Base-by-base conservation (phyloP, 2,888 invertebrate genomes). In the Neoascia interrupta region DNA sequence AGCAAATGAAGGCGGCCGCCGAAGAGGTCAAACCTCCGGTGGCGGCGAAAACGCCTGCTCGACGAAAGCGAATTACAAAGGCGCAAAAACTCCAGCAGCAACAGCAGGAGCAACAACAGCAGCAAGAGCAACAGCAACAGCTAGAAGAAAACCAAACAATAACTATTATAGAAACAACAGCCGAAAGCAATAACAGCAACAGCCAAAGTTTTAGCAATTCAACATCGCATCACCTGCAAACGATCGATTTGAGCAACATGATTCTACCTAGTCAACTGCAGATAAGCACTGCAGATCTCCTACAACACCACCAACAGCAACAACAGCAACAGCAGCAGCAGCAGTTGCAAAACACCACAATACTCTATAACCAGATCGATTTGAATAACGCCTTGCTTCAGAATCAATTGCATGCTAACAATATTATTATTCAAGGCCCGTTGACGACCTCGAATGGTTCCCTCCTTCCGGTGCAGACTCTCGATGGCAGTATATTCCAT, bases 361-460 rank as follows among this genome's bases (percentile, higher is more conserved):
- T 87, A 69, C 87, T 87, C 56, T 87, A 88, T 0, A 87, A 87
- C 75, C 87, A 87, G 81, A 83, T 87, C 75, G 87, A 87, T 66
- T 75, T 87, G 81, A 87, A 87, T 58, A 88, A 87, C 60, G 88
- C 87, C 2, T 69, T 87, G 76, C 54, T 87, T 54, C 87, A 87
- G 68, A 87, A 87, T 26, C 87, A 87, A 70, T 70, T 87, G 79
- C 87, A 87, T 34, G 87, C 87, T 3, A 87, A 87, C 63, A 87
- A 86, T 79, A 87, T 87, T 10, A 87, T 87, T 84, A 87, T 87
- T 37, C 87, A 87, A 82, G 86, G 86, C 79, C 88, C 87, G 11
- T 37, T 79, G 3, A 56, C 72, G 11, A 49, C 73, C 3, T 11
- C 66, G 63, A 86, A 86, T 0, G 88, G 87, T 21, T 87, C 87